These are phyloP conservation scores for Muscina levida DNA, from an alignment of 2,888 invertebrate species.

Conservation along the genomic window DNA sequence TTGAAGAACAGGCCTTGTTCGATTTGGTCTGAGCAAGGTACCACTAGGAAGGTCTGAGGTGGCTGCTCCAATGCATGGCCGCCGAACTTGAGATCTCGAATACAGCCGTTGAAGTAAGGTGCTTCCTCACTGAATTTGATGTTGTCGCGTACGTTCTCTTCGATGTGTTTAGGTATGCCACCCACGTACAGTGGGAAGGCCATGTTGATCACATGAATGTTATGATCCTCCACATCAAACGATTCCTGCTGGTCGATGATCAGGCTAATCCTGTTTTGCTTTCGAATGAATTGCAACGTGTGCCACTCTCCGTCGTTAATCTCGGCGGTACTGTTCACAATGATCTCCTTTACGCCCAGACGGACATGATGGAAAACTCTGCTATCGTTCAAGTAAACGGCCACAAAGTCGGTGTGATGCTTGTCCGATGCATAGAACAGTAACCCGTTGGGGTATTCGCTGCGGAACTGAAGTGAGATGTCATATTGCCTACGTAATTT, in stretches of 20 bases:
- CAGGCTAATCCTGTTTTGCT: conserved; percentile 82
- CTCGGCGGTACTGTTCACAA: conserved; percentile 82
- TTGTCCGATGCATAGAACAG: conserved; percentile 89
- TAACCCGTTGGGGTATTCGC: conserved; percentile 86
- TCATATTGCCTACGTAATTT: conserved; percentile 85
- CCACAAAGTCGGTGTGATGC: conserved; percentile 85
- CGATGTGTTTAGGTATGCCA: conserved; percentile 83
- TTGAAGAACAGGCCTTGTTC: conserved; percentile 93
- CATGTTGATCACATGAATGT: conserved; percentile 82
- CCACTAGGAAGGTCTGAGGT: conserved; percentile 83
- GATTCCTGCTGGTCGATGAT: conserved; percentile 72
- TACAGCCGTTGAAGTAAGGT: conserved; percentile 90
- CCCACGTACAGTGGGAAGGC: conserved; percentile 89
- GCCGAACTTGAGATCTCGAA: conserved; percentile 88
- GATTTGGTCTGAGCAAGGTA: conserved; percentile 89
- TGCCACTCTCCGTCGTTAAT: conserved; percentile 92
- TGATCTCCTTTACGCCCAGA: conserved; percentile 83
- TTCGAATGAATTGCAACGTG: conserved; percentile 85
- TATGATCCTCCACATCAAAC: conserved; percentile 82
- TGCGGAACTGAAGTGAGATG: conserved; percentile 88
- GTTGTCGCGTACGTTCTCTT: conserved; percentile 79
- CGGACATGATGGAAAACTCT: conserved; percentile 85
- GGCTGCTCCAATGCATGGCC: conserved; percentile 84
- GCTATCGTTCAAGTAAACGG: conserved; percentile 88
- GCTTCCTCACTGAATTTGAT: conserved; percentile 71